Evolutionary conservation across 2,113 vertebrate genomes (phyloP), one percentile per base, ranked within the genome.

Genomic region (Lamprotornis superbus): DNA sequence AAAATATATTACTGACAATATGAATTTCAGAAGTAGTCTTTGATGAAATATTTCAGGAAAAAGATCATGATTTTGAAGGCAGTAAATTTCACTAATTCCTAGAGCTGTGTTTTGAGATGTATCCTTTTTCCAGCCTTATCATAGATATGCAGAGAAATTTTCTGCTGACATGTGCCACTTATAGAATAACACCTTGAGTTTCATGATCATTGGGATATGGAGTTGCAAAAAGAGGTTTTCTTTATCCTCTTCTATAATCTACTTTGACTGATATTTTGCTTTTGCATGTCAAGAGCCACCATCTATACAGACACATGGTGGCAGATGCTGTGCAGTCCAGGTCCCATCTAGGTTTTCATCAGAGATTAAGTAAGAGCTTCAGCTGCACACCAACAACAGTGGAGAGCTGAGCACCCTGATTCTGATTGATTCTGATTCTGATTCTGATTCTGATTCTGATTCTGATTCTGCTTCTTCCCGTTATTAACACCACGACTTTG

Each of bases 121-220:
- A 9, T 47, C 14, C 6, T 30, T 65, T 55, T 83, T 56, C 27
- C 24, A 49, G 11, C 8, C 23, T 83, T 57, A 39, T 33, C 24
- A 49, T 21, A 44, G 9, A 3, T 27, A 6, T 7, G 28, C 15
- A 47, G 13, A 75, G 15, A 79, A 80, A 52, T 52, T 39, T 56
- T 60, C 65, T 47, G 5, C 12, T 52, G 18, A 8, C 10, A 4
- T 64, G 5, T 50, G 24, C 2, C 15, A 49, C 0, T 52, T 44
- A 35, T 35, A 52, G 4, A 4, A 28, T 14, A 56, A 56, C 4
- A 23, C 9, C 4, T 23, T 0, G 0, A 47, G 19, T 44, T 28
- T 65, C 24, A 27, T 49, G 31, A 35, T 35, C 10, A 24, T 1
- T 47, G 24, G 12, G 9, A 56, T 22, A 42, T 12, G 27, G 68